Conservation (phyloP, 2,797 vertebrate species). For the Malurus splendens region DNA sequence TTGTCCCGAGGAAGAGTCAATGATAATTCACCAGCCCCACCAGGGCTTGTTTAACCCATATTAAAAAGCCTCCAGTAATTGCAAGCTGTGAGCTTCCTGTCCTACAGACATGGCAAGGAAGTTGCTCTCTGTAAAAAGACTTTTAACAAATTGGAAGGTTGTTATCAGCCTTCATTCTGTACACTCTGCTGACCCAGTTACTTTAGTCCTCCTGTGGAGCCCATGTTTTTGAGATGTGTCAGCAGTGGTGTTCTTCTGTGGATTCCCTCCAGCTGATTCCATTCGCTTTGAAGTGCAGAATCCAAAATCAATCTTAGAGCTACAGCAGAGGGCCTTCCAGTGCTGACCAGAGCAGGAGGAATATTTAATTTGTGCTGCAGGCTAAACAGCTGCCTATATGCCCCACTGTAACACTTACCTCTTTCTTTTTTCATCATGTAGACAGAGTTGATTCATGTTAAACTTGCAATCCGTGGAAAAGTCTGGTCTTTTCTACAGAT, state of each 20-base stretch:
- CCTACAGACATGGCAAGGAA: background rate
- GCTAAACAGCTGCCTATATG: background rate
- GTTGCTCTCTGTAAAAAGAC: background rate
- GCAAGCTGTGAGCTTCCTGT: background rate
- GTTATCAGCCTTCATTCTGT: background rate
- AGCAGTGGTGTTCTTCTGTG: background rate
- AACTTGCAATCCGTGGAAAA: background rate
- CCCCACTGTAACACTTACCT: background rate
- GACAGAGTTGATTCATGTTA: background rate
- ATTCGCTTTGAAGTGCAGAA: constrained; percentile 1
- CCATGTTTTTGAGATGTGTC: background rate
- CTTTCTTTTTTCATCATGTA: background rate
- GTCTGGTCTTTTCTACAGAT: background rate
- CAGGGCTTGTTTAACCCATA: background rate
- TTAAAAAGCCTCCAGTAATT: background rate
- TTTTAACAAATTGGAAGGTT: background rate
- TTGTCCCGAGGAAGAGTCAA: background rate
- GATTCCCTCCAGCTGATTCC: background rate
- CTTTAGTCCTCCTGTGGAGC: background rate
- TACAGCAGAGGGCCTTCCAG: background rate
- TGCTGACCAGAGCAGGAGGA: background rate
- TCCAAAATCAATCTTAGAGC: background rate
- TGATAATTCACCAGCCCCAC: background rate
- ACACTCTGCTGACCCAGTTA: background rate
- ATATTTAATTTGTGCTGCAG: background rate